Evolutionary conservation across 2,888 invertebrate species (phyloP).

Genomic region (Cloeon dipterum): DNA sequence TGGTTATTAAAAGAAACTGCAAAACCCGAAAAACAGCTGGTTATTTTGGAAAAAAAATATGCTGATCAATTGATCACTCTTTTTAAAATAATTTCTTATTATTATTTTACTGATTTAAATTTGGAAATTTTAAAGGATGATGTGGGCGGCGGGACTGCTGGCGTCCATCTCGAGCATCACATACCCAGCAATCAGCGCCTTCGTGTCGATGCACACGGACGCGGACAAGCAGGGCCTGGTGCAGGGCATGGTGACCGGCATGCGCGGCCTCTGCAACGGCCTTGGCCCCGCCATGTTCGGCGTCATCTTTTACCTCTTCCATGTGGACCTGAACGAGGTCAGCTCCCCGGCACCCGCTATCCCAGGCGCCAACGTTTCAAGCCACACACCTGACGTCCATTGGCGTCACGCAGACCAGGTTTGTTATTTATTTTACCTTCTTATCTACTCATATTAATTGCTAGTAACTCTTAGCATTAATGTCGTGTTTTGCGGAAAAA

Average conservation of each 20-base stretch:
- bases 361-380: background rate
- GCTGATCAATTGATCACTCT: too few species aligned
- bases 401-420: too few species aligned
- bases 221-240: slow-evolving; percentile 93
- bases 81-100: background rate
- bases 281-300: slow-evolving; percentile 98
- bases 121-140: slow-evolving; percentile 44
- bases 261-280: slow-evolving; percentile 93
- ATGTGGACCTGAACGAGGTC: slow-evolving; percentile 84
- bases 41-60: too few species aligned
- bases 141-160: slow-evolving; percentile 96
- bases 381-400: too few species aligned
- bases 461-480: too few species aligned
- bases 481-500: too few species aligned
- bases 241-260: slow-evolving; percentile 97
- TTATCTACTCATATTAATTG: too few species aligned
- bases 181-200: slow-evolving; percentile 96
- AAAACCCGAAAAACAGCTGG: background rate
- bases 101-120: background rate
- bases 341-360: background rate
- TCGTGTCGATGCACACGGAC: slow-evolving; percentile 91
- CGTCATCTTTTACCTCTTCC: slow-evolving; percentile 93
- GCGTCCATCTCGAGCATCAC: slow-evolving; percentile 92
- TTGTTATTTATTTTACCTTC: too few species aligned
- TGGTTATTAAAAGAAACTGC: too few species aligned